Percentiles rank a stretch among this genome's conserved stretches.
These are phyloP conservation scores for Corythornis vintsioides DNA, from an alignment of 2,113 vertebrate genomes.

Conservation along the genomic window DNA sequence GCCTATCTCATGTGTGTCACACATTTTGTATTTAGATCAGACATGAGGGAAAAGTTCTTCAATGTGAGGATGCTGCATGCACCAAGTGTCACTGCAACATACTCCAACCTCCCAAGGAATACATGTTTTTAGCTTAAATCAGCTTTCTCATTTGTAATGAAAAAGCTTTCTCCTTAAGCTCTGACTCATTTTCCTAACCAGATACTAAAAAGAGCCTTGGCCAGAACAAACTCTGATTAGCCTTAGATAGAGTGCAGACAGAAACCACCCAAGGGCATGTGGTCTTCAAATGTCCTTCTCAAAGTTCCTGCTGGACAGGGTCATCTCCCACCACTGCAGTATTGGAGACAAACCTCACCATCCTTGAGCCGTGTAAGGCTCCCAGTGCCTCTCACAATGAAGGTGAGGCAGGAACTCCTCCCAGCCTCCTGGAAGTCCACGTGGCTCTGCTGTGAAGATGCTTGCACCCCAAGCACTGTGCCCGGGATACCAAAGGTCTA, in stretches of 20 bases:
- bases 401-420: rapidly evolving
- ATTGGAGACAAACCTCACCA: rapidly evolving
- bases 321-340: background rate
- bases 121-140: background rate
- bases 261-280: background rate
- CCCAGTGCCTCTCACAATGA: background rate
- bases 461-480: background rate
- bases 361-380: background rate
- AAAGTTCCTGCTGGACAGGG: background rate
- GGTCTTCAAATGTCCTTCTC: background rate
- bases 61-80: no score
- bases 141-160: background rate
- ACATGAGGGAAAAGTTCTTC: no score
- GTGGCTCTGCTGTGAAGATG: background rate
- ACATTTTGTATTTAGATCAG: background rate
- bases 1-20: background rate
- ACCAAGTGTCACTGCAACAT: background rate
- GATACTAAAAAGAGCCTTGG: background rate
- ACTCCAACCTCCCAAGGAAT: background rate
- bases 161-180: background rate
- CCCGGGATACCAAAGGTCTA: background rate
- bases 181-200: background rate
- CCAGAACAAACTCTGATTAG: background rate
- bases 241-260: background rate
- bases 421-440: background rate